phyloP scores from a whole-genome alignment of 2,888 invertebrate species.

The Mechanitis messenoides region DNA sequence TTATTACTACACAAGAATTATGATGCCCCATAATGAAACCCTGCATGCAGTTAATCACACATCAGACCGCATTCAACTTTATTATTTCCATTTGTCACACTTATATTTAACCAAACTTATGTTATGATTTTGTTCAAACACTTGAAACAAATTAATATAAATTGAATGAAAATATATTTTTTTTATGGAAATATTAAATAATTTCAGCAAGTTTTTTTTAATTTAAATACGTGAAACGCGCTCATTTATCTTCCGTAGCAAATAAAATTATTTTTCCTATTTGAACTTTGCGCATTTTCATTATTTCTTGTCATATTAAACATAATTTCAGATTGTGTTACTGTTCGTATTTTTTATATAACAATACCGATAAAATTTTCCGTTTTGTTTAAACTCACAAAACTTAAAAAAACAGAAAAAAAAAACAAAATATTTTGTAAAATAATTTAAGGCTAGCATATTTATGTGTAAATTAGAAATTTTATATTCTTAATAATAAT shows the following conservation, averaged over 20 bases:
- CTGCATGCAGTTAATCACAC: conserved; percentile 48
- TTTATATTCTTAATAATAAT: too few relatives aligned
- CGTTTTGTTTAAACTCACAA: too few relatives aligned
- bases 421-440: too few relatives aligned
- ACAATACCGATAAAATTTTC: background rate
- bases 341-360: background rate
- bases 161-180: too few relatives aligned
- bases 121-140: too few relatives aligned
- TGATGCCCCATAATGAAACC: conserved; percentile 66
- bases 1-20: conserved; percentile 70
- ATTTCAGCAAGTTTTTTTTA: too few relatives aligned
- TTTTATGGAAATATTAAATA: too few relatives aligned
- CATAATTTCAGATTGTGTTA: background rate
- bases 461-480: background rate
- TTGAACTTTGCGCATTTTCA: background rate
- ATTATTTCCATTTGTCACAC: conserved; percentile 18
- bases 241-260: too few relatives aligned
- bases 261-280: too few relatives aligned
- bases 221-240: too few relatives aligned
- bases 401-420: too few relatives aligned
- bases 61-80: conserved; percentile 31
- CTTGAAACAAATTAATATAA: too few relatives aligned
- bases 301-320: background rate
- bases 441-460: background rate
- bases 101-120: conserved; percentile 6